A percentile compares a stretch with the other conserved stretches of the same genome.
phyloP scores from a whole-genome alignment of 2,888 invertebrate genomes.

The Drosophila barbarae region DNA sequence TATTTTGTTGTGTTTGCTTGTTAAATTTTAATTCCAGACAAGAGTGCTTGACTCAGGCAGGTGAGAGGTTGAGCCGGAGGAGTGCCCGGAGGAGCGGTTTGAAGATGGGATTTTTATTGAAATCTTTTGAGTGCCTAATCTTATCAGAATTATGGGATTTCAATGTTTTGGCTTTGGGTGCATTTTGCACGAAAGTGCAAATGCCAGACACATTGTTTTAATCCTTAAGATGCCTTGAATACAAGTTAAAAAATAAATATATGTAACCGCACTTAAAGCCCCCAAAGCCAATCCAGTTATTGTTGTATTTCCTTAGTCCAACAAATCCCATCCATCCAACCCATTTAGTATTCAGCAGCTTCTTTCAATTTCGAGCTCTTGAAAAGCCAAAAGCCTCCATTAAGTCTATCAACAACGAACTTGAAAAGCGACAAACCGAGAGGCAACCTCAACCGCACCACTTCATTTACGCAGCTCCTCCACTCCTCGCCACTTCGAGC shows the following conservation, averaged over 20 bases:
- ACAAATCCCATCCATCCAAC: background rate
- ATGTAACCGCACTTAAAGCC: background rate
- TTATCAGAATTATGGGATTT: slow-evolving; percentile 34
- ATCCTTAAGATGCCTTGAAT: background rate
- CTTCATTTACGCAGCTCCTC: slow-evolving; percentile 22
- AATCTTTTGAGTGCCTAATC: slow-evolving; percentile 36
- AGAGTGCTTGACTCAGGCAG: slow-evolving; percentile 24
- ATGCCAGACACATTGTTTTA: background rate
- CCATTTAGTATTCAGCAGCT: slow-evolving; percentile 18
- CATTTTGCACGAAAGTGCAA: background rate
- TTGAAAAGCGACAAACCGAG: slow-evolving; percentile 17
- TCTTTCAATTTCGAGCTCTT: slow-evolving; percentile 3
- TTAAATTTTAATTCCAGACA: slow-evolving; percentile 38
- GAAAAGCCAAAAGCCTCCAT: slow-evolving; percentile 14
- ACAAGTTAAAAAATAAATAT: background rate
- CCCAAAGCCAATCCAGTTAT: background rate
- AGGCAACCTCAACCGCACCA: slow-evolving; percentile 13
- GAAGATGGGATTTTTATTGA: slow-evolving; percentile 26
- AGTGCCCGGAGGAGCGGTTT: slow-evolving; percentile 5
- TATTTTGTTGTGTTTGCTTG: slow-evolving; percentile 41
- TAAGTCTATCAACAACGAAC: slow-evolving; percentile 21
- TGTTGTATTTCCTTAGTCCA: background rate
- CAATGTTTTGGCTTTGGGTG: slow-evolving; percentile 15
- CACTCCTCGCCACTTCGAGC: slow-evolving; percentile 11
- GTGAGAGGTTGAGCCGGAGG: background rate